Evolutionary conservation across 2,113 vertebrate species (phyloP).

Genomic region (Pachyramphus minor): DNA sequence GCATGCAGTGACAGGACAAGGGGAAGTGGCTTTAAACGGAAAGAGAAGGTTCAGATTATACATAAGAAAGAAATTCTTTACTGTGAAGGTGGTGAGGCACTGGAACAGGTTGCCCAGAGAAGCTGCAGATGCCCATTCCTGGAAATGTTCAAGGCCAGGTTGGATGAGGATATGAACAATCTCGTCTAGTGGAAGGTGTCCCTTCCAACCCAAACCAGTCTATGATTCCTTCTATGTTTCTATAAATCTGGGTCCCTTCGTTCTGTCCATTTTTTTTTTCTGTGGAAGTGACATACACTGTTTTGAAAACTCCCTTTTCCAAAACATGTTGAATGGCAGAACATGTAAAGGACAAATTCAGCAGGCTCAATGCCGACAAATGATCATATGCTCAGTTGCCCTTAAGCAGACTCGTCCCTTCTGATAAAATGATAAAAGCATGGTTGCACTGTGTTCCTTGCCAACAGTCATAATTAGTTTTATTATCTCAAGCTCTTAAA

Average conservation of each 20-base stretch:
- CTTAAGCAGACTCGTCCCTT: not conserved
- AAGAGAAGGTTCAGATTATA: not conserved
- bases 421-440: not conserved
- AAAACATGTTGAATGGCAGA: accelerated
- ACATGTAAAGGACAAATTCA: not conserved
- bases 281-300: not conserved
- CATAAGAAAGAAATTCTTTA: not conserved
- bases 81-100: no score
- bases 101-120: not conserved
- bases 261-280: not conserved
- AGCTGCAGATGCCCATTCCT: not conserved
- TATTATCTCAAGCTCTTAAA: not conserved
- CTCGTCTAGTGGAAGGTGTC: not conserved
- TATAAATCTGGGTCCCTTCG: not conserved
- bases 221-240: not conserved
- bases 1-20: not conserved
- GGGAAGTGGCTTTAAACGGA: not conserved
- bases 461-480: not conserved
- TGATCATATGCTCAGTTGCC: not conserved
- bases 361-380: not conserved
- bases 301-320: not conserved
- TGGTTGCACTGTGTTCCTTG: not conserved
- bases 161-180: not conserved
- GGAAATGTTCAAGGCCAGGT: not conserved
- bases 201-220: not conserved